Base-by-base conservation (phyloP, 2,113 vertebrate genomes). In the Python bivittatus region DNA sequence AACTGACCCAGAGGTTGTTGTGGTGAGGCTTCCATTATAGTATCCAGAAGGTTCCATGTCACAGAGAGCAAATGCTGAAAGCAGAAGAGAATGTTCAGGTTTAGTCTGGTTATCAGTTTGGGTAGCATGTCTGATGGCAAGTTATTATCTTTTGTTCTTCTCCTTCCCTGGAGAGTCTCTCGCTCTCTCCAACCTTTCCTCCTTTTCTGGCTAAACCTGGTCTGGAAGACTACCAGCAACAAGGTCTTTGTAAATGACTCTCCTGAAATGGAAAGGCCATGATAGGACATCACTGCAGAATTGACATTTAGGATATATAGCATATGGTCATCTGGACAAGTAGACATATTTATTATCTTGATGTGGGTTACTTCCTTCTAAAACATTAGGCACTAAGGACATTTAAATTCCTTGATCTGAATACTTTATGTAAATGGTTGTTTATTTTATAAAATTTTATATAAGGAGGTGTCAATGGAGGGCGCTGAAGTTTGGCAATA, bases 11-110 rank as follows among this genome's bases (percentile, higher is more conserved):
- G 98, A 97, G 96, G 98, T 97, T 0, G 99, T 99, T 97, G 98
- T 97, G 0, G 98, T 97, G 95, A 99, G 98, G 0, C 98, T 98
- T 92, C 98, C 98, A 0, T 98, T 98, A 97, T 99, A 99, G 92
- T 99, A 98, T 0, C 98, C 98, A 44, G 98, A 95, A 84, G 98
- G 96, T 12, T 98, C 98, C 38, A 98, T 97, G 33, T 97, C 97
- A 92, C 98, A 99, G 58, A 97, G 95, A 25, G 97, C 96, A 95
- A 98, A 97, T 0, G 84, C 99, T 99, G 97, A 42, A 83, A 90
- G 94, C 20, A 92, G 88, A 93, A 90, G 94, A 29, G 13, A 33
- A 93, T 84, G 79, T 0, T 64, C 95, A 25, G 93, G 92, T 79
- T 86, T 57, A 90, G 29, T 92, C 88, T 1, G 1, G 15, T 48